Evolutionary conservation across 2,888 invertebrate species (phyloP), one percentile per base, ranked within the genome.

Genomic region (Hydropsyche betteni): DNA sequence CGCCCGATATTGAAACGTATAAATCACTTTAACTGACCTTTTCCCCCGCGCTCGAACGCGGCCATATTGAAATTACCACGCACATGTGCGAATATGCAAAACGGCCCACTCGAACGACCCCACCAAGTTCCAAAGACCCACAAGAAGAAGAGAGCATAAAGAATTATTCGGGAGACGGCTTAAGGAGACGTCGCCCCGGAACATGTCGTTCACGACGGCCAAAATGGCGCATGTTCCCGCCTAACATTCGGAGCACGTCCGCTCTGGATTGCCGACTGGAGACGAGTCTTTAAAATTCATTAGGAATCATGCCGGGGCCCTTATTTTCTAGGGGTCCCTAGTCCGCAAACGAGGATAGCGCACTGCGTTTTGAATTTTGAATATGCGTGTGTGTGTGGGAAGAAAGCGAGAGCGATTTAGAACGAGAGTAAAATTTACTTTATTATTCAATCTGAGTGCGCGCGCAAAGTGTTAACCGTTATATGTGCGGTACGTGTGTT

Each of bases 211-310:
- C 55, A 34, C 69, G 24, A 50, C 38, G n/a, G 36, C 34, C 58
- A 61, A 61, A 61, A 61, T 76, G 55, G 61, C 69, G 69, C 5
- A 69, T 58, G 38, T 64, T 64, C 50, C 34, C 61, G 68, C 24
- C 55, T 75, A 44, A 44, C 76, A 79, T 79, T 79, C 79, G 71
- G 50, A 69, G 77, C 79, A 79, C 79, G 79, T 79, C 74, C 75
- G 51, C 75, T 16, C 74, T 69, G 76, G 79, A 79, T 79, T 79
- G 79, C 79, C 79, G 58, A 76, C 77, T 74, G 69, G 79, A 79
- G 78, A 75, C 77, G 74, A 75, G 77, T 74, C 77, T 79, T 79
- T 79, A 79, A 79, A 79, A 79, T 79, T 79, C 79, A 79, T 79
- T 79, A 79, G 75, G 75, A 79, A 77, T 76, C 76, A 77, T 73